Evolutionary conservation across 2,113 vertebrate species (phyloP).

Genomic region (Macquaria australasica): DNA sequence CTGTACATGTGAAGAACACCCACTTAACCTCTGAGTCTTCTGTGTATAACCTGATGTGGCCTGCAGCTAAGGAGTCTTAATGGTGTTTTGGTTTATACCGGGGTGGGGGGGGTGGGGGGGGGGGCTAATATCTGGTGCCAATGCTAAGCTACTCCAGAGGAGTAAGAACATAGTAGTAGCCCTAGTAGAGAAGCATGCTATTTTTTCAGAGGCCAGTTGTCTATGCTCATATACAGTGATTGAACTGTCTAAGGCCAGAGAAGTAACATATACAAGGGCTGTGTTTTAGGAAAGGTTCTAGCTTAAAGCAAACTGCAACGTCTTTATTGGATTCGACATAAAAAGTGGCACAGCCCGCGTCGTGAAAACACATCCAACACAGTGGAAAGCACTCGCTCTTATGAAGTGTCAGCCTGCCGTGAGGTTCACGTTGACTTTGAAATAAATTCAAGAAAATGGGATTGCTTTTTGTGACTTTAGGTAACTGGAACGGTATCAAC

Average conservation of each 20-base stretch:
- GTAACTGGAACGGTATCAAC: slow-evolving; percentile 32
- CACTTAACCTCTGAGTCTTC: slow-evolving; percentile 46
- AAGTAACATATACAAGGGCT: not conserved
- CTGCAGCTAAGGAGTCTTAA: slow-evolving; percentile 28
- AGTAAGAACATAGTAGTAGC: not conserved
- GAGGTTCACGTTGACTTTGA: slow-evolving; percentile 31
- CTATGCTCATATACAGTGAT: not conserved
- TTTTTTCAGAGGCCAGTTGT: not conserved
- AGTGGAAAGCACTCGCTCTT: not conserved
- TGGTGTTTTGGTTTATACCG: slow-evolving; percentile 7
- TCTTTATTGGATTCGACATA: slow-evolving; percentile 33
- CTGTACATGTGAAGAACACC: slow-evolving; percentile 18
- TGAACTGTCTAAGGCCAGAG: slow-evolving; percentile 8
- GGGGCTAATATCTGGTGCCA: slow-evolving; percentile 9
- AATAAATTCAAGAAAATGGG: slow-evolving; percentile 54
- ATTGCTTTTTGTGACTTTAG: slow-evolving; percentile 43
- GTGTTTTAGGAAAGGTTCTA: not conserved
- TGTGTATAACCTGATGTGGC: slow-evolving; percentile 13
- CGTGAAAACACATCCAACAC: slow-evolving; percentile 11
- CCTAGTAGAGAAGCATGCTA: not conserved
- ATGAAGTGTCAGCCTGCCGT: slow-evolving; percentile 1
- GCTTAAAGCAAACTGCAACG: not conserved
- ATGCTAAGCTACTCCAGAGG: not conserved
- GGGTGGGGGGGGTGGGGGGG: too few species aligned
- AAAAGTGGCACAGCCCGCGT: not conserved